phyloP scores from a whole-genome alignment of 2,888 invertebrate species.

The Lasioglossum zephyrum region DNA sequence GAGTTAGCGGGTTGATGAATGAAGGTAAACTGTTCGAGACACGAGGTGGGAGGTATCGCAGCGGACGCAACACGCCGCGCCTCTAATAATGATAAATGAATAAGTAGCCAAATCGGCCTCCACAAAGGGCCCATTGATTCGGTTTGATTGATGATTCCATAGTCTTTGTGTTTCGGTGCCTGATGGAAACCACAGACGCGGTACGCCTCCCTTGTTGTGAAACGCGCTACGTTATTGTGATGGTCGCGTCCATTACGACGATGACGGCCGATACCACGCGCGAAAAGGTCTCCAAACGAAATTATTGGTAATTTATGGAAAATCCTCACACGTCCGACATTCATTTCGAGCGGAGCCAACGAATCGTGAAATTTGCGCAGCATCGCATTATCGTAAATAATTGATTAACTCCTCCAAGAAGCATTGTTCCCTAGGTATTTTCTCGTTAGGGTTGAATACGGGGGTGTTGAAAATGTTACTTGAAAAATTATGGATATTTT shows the following conservation, averaged over 20 bases:
- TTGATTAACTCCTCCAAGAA: background rate
- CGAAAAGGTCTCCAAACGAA: constrained; percentile 29
- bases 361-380: background rate
- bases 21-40: constrained; percentile 59
- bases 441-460: background rate
- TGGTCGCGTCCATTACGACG: constrained; percentile 50
- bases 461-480: background rate
- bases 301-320: constrained; percentile 41
- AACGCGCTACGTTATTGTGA: constrained; percentile 51
- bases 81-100: constrained; percentile 83
- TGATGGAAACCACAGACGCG: constrained; percentile 57
- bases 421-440: background rate
- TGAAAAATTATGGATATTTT: background rate
- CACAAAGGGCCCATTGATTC: constrained; percentile 80
- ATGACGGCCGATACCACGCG: constrained; percentile 49
- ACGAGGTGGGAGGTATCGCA: constrained; percentile 63
- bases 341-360: background rate
- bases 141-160: constrained; percentile 79
- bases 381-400: background rate
- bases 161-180: constrained; percentile 64
- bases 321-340: background rate
- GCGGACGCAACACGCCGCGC: constrained; percentile 60
- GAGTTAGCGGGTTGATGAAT: constrained; percentile 64
- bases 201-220: constrained; percentile 60
- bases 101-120: constrained; percentile 82